Conservation (phyloP, 1,140 invertebrate genomes). For the Agrypnia vestita region DNA sequence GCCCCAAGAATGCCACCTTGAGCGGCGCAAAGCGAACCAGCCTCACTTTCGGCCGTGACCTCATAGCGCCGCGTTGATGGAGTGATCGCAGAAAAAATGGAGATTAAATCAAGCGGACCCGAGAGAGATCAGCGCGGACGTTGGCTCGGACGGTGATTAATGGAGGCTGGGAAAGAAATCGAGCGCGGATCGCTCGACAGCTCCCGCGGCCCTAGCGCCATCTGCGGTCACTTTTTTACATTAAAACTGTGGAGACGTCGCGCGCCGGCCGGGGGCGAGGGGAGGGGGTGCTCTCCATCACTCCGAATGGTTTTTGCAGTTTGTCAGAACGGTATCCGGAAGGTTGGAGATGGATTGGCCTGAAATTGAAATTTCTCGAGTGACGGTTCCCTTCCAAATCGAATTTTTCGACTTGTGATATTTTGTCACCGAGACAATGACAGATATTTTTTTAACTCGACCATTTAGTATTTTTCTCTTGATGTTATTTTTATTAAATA, state of each 20-base stretch:
- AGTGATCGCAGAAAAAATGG: background rate
- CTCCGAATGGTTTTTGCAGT: background rate
- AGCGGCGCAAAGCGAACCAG: background rate
- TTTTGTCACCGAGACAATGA: too few relatives aligned
- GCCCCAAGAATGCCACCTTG: background rate
- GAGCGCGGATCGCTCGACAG: slow-evolving; percentile 8
- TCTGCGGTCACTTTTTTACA: slow-evolving; percentile 3
- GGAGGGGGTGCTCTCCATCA: too few relatives aligned
- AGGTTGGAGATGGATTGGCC: background rate
- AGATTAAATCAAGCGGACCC: background rate
- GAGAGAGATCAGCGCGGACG: slow-evolving; percentile 1
- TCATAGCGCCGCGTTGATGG: background rate
- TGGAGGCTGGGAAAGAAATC: slow-evolving; percentile 26
- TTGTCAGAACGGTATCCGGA: background rate
- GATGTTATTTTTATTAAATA: too few relatives aligned
- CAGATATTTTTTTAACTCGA: background rate
- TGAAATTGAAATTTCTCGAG: background rate
- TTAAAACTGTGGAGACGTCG: background rate
- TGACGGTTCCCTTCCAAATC: background rate
- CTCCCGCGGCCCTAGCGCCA: slow-evolving; percentile 3
- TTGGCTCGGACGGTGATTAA: slow-evolving; percentile 28
- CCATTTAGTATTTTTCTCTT: too few relatives aligned
- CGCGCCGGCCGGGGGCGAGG: too few relatives aligned
- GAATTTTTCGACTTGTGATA: background rate
- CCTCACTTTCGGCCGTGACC: slow-evolving; percentile 23